Evolutionary conservation across 2,113 vertebrate genomes (phyloP), one percentile per base, ranked within the genome.

Genomic region (Cyanoramphus novaezelandiae): DNA sequence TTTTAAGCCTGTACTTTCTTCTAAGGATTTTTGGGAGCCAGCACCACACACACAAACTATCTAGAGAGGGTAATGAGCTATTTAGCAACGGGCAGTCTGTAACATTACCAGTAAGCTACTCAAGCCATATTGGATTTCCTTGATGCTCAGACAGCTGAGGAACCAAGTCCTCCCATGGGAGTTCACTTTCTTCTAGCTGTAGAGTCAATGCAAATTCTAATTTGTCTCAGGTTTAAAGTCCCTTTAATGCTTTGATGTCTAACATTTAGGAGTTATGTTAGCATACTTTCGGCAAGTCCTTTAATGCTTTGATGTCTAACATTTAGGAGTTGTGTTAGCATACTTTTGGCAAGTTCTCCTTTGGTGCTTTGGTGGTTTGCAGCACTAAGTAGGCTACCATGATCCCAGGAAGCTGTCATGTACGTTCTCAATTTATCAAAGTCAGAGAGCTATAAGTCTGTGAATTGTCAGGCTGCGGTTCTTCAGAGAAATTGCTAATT

Each of bases 401-500:
- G 62, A 44, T 15, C 64, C 49, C 55, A 50, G 68, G 53, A 75
- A 94, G 31, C 82, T 46, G 46, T 35, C 55, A 6, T 3, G 46
- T n/a, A 37, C 23, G 1, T 47, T 52, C 18, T 3, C 23, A 60
- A 39, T 20, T 90, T 27, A 82, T 92, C 95, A 57, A 35, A 52
- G 91, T 43, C 80, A 68, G 9, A 82, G 63, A 31, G 35, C 80
- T 76, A 55, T 28, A 70, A 84, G 86, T 17, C 90, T 77, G 59
- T 0, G 17, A 86, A 63, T 8, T 46, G 79, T 43, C 90, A 79
- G 82, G 53, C 86, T 52, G 64, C 0, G 8, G 33, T 6, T 95
- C 90, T 89, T 88, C 55, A 80, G 94, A 96, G 91, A 50, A 91
- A 95, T 55, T 53, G 67, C 77, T 97, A 96, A 96, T 97, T 96